Conservation (phyloP, 2,113 vertebrate genomes). For the Rhinoderma darwinii region DNA sequence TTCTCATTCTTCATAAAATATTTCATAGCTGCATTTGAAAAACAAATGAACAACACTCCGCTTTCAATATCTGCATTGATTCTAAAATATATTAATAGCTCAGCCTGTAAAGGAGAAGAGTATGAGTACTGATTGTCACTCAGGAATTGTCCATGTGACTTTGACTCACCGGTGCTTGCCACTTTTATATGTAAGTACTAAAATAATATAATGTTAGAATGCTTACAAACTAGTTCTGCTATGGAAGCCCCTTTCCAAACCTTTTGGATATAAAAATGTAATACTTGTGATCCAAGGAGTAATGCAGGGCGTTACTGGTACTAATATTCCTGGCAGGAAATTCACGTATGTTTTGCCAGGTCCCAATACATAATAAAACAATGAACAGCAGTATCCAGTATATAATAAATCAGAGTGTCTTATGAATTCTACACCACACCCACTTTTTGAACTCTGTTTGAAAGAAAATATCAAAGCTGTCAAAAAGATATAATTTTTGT, state of each 20-base stretch:
- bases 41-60: too few species aligned
- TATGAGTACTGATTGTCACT: not conserved
- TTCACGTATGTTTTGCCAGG: not conserved
- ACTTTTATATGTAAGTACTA: not conserved
- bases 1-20: not conserved
- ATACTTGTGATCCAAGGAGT: not conserved
- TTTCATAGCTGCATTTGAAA: too few species aligned
- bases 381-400: not conserved
- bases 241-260: not conserved
- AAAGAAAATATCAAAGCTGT: not conserved
- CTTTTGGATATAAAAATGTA: not conserved
- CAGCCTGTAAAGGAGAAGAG: too few species aligned
- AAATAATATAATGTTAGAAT: not conserved
- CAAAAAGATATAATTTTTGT: not conserved
- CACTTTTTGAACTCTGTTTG: not conserved
- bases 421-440: not conserved
- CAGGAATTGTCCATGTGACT: not conserved
- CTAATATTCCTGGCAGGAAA: constrained; percentile 7
- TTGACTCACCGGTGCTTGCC: not conserved
- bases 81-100: not conserved
- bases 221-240: not conserved
- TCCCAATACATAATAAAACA: not conserved
- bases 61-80: too few species aligned
- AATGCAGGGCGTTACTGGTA: constrained; percentile 8
- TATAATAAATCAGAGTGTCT: not conserved